These are phyloP conservation scores for Podargus strigoides DNA, from an alignment of 2,797 vertebrate species.

Conservation along the genomic window DNA sequence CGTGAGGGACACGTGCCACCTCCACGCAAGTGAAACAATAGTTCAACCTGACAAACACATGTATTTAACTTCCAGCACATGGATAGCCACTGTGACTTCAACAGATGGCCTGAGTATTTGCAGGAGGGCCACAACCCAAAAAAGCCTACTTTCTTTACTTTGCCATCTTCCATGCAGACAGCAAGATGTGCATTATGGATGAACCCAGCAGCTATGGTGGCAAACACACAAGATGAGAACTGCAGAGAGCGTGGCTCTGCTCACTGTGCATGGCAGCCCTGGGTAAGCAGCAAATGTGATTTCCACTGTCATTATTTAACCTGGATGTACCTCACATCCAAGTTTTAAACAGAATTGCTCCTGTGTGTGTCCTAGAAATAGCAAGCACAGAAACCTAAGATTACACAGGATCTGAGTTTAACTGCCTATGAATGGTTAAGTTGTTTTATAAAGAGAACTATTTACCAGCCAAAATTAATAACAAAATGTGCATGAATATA, in stretches of 20 bases:
- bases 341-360: not conserved
- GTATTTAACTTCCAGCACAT: not conserved
- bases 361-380: not conserved
- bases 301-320: not conserved
- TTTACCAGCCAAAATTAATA: not conserved
- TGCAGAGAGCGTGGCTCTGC: not conserved
- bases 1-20: not conserved
- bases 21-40: not conserved
- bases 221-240: not conserved
- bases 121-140: not conserved
- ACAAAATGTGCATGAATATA: not conserved
- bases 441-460: not conserved
- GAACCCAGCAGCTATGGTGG: not conserved
- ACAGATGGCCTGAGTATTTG: not conserved
- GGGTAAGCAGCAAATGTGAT: not conserved
- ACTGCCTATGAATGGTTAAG: not conserved
- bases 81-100: not conserved
- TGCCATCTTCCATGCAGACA: not conserved
- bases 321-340: not conserved
- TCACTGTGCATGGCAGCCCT: not conserved
- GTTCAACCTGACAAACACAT: not conserved
- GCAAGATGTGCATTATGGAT: not conserved
- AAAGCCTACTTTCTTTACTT: not conserved
- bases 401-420: not conserved
- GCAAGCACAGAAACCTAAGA: not conserved